A percentile compares a stretch with the other conserved stretches of the same genome.
Conservation (phyloP, 2,113 vertebrate species). For the Percopsis transmontana region DNA sequence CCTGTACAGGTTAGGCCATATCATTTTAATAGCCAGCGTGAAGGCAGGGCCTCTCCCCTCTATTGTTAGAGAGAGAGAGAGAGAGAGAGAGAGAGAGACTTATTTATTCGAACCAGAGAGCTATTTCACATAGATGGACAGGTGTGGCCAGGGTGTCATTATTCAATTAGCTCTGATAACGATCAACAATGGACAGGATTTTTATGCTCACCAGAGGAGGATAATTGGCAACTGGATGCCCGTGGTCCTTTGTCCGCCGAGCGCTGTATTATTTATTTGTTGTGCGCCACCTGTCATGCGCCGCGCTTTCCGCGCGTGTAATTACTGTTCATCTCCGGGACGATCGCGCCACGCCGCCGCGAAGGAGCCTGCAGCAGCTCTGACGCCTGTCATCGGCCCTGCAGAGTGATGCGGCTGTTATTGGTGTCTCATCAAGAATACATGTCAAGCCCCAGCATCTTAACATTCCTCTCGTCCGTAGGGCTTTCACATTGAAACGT, state of each 20-base stretch:
- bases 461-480: too few species aligned
- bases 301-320: conserved; percentile 39
- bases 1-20: conserved; percentile 73
- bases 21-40: conserved; percentile 73
- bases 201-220: conserved; percentile 61
- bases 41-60: conserved; percentile 49
- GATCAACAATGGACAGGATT: conserved; percentile 61
- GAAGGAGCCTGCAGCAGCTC: conserved; percentile 29
- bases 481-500: too few species aligned
- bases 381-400: conserved; percentile 39
- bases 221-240: conserved; percentile 70
- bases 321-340: conserved; percentile 53
- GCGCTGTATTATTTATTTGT: conserved; percentile 50
- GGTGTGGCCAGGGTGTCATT: conserved; percentile 62
- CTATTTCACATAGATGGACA: conserved; percentile 42
- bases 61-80: conserved; percentile 23
- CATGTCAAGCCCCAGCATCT: too few species aligned
- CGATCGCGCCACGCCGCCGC: conserved; percentile 40
- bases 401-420: conserved; percentile 45
- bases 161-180: conserved; percentile 69
- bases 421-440: conserved; percentile 11
- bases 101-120: conserved; percentile 59
- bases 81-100: conserved; percentile 32
- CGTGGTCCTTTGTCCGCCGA: conserved; percentile 55
- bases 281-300: conserved; percentile 50